Evolutionary conservation across 2,797 vertebrate genomes (phyloP).

Genomic region (Chaetodon trifasciatus): DNA sequence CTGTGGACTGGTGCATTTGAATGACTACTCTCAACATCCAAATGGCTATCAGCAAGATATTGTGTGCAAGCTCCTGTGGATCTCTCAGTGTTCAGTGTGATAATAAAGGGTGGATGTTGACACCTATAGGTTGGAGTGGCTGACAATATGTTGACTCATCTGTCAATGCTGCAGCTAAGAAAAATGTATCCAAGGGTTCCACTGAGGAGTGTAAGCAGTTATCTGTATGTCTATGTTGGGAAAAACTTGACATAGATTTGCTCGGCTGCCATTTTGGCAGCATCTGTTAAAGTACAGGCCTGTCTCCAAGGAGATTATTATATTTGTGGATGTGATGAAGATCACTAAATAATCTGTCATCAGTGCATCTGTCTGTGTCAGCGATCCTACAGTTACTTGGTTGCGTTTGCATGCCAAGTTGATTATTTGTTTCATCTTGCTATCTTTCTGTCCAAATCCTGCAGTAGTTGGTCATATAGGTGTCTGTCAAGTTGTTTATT

Average conservation of each 20-base stretch:
- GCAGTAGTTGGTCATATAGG: neutral
- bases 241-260: conserved; percentile 36
- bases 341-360: conserved; percentile 51
- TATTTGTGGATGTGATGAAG: conserved; percentile 51
- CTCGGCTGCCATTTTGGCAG: conserved; percentile 61
- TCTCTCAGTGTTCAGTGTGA: conserved; percentile 10
- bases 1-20: conserved; percentile 39
- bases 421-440: conserved; percentile 2
- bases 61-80: conserved; percentile 45
- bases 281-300: conserved; percentile 59
- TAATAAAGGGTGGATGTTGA: conserved; percentile 15
- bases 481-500: conserved; percentile 14
- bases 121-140: conserved; percentile 33
- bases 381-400: conserved; percentile 10
- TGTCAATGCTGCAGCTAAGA: conserved; percentile 51
- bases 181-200: conserved; percentile 48
- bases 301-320: conserved; percentile 56
- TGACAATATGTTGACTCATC: conserved; percentile 66
- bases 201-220: conserved; percentile 37
- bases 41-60: conserved; percentile 49
- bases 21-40: conserved; percentile 53
- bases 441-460: neutral
- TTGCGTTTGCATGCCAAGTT: neutral
- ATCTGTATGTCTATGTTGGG: conserved; percentile 20
- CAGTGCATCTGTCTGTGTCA: conserved; percentile 32